Conservation (phyloP, 2,113 vertebrate genomes). For the Sinocyclocheilus grahami region DNA sequence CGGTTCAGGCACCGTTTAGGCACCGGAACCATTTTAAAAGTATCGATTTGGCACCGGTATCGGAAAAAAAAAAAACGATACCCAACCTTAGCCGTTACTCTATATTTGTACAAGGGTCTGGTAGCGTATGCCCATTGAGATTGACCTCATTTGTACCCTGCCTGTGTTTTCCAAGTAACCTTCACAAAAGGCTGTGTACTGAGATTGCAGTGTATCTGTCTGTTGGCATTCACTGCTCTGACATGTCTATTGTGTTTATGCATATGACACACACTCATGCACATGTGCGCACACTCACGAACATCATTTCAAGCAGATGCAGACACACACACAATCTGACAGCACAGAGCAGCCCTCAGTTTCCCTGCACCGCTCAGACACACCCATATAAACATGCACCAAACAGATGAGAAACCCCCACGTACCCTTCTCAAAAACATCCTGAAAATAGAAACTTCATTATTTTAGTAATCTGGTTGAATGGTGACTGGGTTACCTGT, state of each 20-base stretch:
- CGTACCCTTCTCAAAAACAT: constrained; percentile 45
- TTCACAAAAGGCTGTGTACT: constrained; percentile 38
- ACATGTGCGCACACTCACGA: neutral
- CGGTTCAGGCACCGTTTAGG: too few species aligned
- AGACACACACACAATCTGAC: constrained; percentile 44
- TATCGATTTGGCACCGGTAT: too few species aligned
- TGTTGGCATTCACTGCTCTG: constrained; percentile 20
- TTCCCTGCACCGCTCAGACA: neutral
- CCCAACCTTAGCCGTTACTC: too few species aligned
- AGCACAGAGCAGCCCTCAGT: constrained; percentile 19
- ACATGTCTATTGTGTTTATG: constrained; percentile 28
- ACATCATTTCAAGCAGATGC: constrained; percentile 25
- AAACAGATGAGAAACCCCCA: neutral
- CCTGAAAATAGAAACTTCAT: neutral
- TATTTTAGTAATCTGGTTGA: neutral
- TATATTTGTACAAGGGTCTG: constrained; percentile 29
- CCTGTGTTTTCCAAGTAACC: constrained; percentile 58
- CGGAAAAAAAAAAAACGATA: too few species aligned
- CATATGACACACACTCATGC: constrained; percentile 34
- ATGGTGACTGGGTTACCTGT: neutral
- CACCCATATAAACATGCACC: constrained; percentile 37
- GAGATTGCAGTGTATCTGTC: constrained; percentile 43
- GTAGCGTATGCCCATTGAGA: constrained; percentile 42
- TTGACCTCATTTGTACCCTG: constrained; percentile 58
- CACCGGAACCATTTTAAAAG: too few species aligned